phyloP scores from a whole-genome alignment of 1,140 invertebrate species.

The Solenopsis invicta region DNA sequence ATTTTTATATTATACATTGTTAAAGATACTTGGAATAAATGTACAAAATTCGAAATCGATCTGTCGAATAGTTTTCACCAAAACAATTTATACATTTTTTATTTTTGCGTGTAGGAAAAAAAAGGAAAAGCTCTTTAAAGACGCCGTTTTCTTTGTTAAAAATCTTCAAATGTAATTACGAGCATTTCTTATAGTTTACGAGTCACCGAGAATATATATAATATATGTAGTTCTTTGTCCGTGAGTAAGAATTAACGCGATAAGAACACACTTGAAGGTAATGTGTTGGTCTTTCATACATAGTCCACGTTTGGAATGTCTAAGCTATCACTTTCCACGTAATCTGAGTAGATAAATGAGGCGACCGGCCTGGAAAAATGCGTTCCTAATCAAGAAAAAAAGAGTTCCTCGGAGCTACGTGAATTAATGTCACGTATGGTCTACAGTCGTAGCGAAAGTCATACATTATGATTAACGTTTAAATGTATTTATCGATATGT shows the following conservation, averaged over 20 bases:
- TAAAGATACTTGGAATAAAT: no score
- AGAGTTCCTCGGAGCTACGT: not conserved
- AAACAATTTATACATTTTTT: no score
- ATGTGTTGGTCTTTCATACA: not conserved
- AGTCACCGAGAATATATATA: not conserved
- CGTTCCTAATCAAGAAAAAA: not conserved
- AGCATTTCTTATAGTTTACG: not conserved
- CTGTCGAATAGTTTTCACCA: no score
- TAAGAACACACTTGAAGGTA: conserved; percentile 41
- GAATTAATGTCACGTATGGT: not conserved
- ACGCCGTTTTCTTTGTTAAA: not conserved
- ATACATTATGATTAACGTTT: not conserved
- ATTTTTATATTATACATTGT: no score
- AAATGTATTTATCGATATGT: not conserved
- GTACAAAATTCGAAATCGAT: no score
- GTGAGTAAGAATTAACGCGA: conserved; percentile 5
- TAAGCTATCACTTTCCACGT: conserved; percentile 30
- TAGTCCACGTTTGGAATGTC: conserved; percentile 25
- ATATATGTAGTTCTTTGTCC: not conserved
- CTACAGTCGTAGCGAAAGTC: not conserved
- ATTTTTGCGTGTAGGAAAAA: no score
- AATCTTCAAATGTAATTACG: not conserved
- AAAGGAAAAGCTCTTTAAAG: not conserved
- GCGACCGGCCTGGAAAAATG: not conserved
- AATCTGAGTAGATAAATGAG: conserved; percentile 1